These are phyloP conservation scores for Drosophila heteroneura DNA, from an alignment of 2,888 invertebrate genomes.

Conservation along the genomic window DNA sequence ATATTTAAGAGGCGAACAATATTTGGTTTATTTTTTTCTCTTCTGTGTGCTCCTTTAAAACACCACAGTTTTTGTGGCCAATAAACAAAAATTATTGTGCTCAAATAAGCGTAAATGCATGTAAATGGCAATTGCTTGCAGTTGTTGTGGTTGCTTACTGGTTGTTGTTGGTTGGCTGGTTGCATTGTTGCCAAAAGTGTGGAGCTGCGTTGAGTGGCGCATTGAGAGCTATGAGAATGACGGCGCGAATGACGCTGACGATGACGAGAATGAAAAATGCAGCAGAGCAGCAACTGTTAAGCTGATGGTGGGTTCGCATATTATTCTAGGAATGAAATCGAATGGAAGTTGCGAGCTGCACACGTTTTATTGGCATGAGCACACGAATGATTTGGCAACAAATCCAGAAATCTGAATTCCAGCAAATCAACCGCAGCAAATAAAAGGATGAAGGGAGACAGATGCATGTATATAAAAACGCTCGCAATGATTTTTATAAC, in stretches of 20 bases:
- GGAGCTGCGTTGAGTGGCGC: conserved; percentile 50
- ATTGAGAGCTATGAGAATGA: conserved; percentile 25
- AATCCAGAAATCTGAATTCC: conserved; percentile 40
- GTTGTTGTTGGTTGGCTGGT: conserved; percentile 19
- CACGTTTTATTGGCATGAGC: conserved; percentile 66
- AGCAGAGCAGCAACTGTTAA: conserved; percentile 53
- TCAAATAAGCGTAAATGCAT: conserved; percentile 79
- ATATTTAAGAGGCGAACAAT: conserved; percentile 54
- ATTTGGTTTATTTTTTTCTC: not conserved
- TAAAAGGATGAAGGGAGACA: conserved; percentile 8
- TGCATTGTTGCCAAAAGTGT: conserved; percentile 75
- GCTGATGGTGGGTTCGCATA: conserved; percentile 49
- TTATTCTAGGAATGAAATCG: conserved; percentile 71
- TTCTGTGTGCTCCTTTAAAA: conserved; percentile 25
- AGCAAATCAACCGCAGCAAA: conserved; percentile 3
- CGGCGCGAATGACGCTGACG: conserved; percentile 17
- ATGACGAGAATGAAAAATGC: conserved; percentile 67
- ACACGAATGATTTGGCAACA: conserved; percentile 76
- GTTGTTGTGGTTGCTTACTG: conserved; percentile 17
- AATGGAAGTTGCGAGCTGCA: conserved; percentile 77
- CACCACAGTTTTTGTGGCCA: conserved; percentile 68
- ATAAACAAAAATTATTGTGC: conserved; percentile 80
- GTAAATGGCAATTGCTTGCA: conserved; percentile 55
- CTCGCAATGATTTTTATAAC: conserved; percentile 77
- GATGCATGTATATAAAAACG: conserved; percentile 47